Evolutionary conservation across 2,888 invertebrate species (phyloP), one percentile per base, ranked within the genome.

Genomic region (Stenolophus ochropezus): DNA sequence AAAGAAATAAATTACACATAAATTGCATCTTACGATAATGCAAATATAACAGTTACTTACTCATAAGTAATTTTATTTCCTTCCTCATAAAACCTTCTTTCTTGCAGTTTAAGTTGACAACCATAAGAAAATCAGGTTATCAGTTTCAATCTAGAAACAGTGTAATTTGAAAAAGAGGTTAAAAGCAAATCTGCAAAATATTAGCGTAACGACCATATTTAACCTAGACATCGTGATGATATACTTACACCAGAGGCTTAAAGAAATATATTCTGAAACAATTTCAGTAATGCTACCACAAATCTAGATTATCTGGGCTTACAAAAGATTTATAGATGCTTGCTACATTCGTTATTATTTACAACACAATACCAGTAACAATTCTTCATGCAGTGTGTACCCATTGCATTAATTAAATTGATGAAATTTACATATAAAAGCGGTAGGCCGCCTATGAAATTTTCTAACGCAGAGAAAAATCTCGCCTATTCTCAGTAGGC

Each of bases 231-330:
- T 42, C 33, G 33, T 42, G 33, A 42, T 42, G 33, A 42, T 42
- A 42, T 42, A 42, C 33, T 42, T 42, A 42, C 11, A 42, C 33
- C 8, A 4, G 11, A 11, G 33, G 33, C 33, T 42, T 42, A 42
- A 42, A 42, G 33, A 42, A 42, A 42, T 42, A 42, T 42, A 42
- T 42, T 42, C 33, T 42, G 11, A 11, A 42, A 42, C 33, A 42
- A 61, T 61, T 61, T 61, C 14, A 61, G 25, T 61, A 21, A 61
- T 61, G 61, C 61, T 53, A 61, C 33, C 33, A 56, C 65, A 69
- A 69, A 69, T 69, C 65, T 69, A 33, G 65, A 69, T 69, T 69
- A 69, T 69, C 65, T 33, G 14, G 18, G 65, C 65, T 69, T 69
- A 69, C 65, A 42, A 33, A 69, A 69, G 65, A 69, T 69, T 69